phyloP scores from a whole-genome alignment of 2,888 invertebrate genomes.

The Stenodera caucasica region DNA sequence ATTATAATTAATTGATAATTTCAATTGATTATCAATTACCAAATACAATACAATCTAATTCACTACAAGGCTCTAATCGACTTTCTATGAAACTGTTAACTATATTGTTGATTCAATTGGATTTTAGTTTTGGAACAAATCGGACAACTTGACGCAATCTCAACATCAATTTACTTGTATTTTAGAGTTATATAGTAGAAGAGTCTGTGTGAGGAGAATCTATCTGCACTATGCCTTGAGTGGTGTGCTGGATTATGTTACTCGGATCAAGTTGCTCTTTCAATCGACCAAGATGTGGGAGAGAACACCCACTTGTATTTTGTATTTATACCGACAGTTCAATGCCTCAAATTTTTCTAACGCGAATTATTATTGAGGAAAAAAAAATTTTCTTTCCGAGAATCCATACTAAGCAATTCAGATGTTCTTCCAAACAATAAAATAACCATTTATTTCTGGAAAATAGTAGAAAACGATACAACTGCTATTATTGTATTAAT shows the following conservation, averaged over 20 bases:
- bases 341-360: conserved; percentile 27
- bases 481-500: too few relatives aligned
- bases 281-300: conserved; percentile 31
- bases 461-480: too few relatives aligned
- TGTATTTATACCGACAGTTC: conserved; percentile 31
- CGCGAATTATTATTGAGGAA: too few relatives aligned
- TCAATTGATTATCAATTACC: background rate
- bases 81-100: background rate
- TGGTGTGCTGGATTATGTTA: conserved; percentile 31
- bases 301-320: conserved; percentile 32
- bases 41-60: background rate
- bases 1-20: background rate
- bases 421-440: too few relatives aligned
- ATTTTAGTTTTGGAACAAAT: conserved; percentile 19
- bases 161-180: conserved; percentile 18
- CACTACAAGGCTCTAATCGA: background rate
- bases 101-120: conserved; percentile 14
- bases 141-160: conserved; percentile 20
- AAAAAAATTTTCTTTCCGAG: too few relatives aligned
- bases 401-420: too few relatives aligned
- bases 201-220: conserved; percentile 11
- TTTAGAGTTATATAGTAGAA: background rate
- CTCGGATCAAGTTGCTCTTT: conserved; percentile 34
- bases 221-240: conserved; percentile 15
- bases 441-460: too few relatives aligned